Conservation (phyloP, 2,888 invertebrate genomes). For the Laspeyria flexula region DNA sequence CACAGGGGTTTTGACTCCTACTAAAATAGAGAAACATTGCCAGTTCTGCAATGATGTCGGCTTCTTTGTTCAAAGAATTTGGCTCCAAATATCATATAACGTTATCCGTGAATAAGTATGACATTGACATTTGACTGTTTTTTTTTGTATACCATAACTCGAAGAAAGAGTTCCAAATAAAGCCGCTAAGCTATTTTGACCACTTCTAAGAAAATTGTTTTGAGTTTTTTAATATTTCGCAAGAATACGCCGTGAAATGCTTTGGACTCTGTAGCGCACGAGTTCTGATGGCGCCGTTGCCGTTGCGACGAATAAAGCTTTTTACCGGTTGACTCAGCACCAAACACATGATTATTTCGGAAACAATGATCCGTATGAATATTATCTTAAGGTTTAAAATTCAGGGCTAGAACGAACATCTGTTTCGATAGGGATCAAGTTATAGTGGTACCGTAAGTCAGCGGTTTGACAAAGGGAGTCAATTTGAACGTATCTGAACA, state of each 20-base stretch:
- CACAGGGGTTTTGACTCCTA: background rate
- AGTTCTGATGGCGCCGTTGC: constrained; percentile 40
- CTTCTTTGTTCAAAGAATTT: background rate
- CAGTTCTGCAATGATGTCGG: background rate
- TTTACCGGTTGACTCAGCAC: constrained; percentile 35
- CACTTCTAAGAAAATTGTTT: constrained; percentile 38
- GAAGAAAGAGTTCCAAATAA: constrained; percentile 9
- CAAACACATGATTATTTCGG: constrained; percentile 13
- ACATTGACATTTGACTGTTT: constrained; percentile 31
- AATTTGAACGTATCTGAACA: constrained; percentile 72
- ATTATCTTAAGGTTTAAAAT: constrained; percentile 20
- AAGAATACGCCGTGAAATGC: constrained; percentile 48
- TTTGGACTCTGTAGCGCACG: constrained; percentile 46
- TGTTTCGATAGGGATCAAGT: constrained; percentile 42
- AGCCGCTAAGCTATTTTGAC: constrained; percentile 19
- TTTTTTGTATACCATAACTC: constrained; percentile 3
- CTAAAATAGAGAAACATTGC: background rate
- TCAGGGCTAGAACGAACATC: constrained; percentile 6
- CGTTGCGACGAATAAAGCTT: constrained; percentile 40
- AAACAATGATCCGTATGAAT: constrained; percentile 18
- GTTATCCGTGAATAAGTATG: constrained; percentile 6
- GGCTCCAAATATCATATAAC: background rate
- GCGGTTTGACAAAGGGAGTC: constrained; percentile 77
- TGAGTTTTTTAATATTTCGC: constrained; percentile 42
- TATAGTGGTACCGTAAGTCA: constrained; percentile 41